Conservation (phyloP, 2,113 vertebrate species). For the Embiotoca jacksoni region DNA sequence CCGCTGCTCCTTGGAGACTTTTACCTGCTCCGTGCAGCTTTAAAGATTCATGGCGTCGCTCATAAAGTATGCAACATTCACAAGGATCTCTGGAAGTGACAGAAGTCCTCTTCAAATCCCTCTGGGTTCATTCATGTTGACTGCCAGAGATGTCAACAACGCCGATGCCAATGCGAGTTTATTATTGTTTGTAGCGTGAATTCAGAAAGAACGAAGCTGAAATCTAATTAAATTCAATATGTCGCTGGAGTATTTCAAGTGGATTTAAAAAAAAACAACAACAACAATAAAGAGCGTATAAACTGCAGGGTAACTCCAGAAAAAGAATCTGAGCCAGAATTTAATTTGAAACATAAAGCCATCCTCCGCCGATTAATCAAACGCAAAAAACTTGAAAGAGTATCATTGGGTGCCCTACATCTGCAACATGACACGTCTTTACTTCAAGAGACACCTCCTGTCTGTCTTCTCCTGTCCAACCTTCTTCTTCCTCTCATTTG, state of each 20-base stretch:
- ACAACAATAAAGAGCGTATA: background rate
- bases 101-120: constrained; percentile 1
- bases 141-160: background rate
- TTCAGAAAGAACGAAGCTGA: background rate
- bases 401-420: background rate
- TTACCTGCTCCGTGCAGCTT: constrained; percentile 22
- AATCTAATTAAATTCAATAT: background rate
- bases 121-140: constrained; percentile 13
- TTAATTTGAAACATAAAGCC: background rate
- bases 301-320: background rate
- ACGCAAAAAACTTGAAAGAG: background rate
- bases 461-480: background rate
- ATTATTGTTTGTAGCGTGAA: background rate
- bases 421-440: constrained; percentile 8
- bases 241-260: background rate
- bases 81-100: background rate
- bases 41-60: constrained; percentile 6
- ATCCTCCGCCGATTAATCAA: background rate
- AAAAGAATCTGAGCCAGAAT: background rate
- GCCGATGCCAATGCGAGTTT: background rate
- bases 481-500: background rate
- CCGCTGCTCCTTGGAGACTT: constrained; percentile 8
- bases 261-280: background rate
- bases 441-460: background rate
- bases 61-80: background rate